Evolutionary conservation across 2,797 vertebrate genomes (phyloP).

Genomic region (Acanthurus tractus): DNA sequence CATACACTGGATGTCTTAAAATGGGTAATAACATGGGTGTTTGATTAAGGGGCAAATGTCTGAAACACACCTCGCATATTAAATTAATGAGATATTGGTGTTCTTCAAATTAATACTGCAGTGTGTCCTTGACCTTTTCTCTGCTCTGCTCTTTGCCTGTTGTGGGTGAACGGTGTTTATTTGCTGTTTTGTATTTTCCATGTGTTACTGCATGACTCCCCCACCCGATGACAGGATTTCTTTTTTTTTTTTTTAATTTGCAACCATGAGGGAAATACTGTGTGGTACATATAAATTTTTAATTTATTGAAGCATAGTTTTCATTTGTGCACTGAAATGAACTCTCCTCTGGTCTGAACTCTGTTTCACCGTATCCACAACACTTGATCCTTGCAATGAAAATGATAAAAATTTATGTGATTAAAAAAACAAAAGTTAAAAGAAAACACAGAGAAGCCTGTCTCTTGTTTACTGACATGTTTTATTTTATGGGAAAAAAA

Average conservation of each 20-base stretch:
- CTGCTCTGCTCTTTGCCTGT: constrained; percentile 27
- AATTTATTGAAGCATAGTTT: constrained; percentile 83
- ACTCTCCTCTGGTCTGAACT: constrained; percentile 52
- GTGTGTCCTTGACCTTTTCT: constrained; percentile 20
- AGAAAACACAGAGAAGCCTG: constrained; percentile 5
- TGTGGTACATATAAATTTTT: constrained; percentile 72
- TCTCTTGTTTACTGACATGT: constrained; percentile 65
- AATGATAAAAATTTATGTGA: constrained; percentile 59
- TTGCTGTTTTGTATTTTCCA: constrained; percentile 35
- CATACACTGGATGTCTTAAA: constrained; percentile 32
- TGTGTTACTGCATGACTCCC: constrained; percentile 60
- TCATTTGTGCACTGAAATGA: constrained; percentile 80
- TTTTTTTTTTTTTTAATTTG: no score
- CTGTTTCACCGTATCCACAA: constrained; percentile 66
- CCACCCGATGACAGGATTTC: neutral
- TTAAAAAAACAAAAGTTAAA: constrained; percentile 44
- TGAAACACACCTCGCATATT: constrained; percentile 8
- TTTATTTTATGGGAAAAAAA: constrained; percentile 79
- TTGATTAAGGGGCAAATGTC: constrained; percentile 11
- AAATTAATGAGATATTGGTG: neutral
- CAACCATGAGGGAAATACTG: constrained; percentile 51
- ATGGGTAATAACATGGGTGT: constrained; percentile 3
- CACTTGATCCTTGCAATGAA: constrained; percentile 74
- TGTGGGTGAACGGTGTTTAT: constrained; percentile 44
- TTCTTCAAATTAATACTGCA: constrained; percentile 7